Evolutionary conservation across 53 echinoderm and acorn worm species (phyloP).

Genomic region (Patiria pectinifera): DNA sequence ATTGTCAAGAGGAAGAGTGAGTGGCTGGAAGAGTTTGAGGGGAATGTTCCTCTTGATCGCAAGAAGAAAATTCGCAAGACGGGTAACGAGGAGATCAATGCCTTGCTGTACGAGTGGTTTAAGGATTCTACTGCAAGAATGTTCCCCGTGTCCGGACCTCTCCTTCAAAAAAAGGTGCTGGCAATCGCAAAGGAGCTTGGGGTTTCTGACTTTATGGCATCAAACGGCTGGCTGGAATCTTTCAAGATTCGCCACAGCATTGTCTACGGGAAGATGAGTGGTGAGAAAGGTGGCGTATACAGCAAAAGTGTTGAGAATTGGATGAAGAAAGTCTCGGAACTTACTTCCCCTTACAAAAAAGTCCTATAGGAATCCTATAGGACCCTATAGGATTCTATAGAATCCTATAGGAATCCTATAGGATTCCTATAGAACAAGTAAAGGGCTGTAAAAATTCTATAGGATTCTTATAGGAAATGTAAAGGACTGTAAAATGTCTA

Average conservation of each 20-base stretch:
- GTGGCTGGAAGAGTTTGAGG: conserved; percentile 61
- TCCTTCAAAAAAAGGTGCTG: conserved; percentile 17
- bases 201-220: conserved; percentile 33
- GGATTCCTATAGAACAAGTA: too few relatives aligned
- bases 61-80: conserved; percentile 60
- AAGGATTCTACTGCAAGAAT: too few relatives aligned
- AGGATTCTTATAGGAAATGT: too few relatives aligned
- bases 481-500: too few relatives aligned
- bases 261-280: conserved; percentile 39
- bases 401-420: too few relatives aligned
- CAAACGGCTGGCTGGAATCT: conserved; percentile 47
- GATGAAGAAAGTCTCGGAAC: conserved; percentile 39
- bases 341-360: too few relatives aligned
- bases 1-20: conserved; percentile 61
- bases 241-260: conserved; percentile 40
- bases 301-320: conserved; percentile 25
- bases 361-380: too few relatives aligned
- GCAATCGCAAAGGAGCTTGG: conserved; percentile 17
- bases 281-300: conserved; percentile 64
- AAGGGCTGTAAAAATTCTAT: too few relatives aligned
- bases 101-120: conserved; percentile 6
- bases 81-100: conserved; percentile 57
- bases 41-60: conserved; percentile 56
- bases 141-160: too few relatives aligned
- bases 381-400: too few relatives aligned